A percentile compares a stretch with the other conserved stretches of the same genome.
phyloP scores from a whole-genome alignment of 2,797 vertebrate species.

The Ficedula albicollis region DNA sequence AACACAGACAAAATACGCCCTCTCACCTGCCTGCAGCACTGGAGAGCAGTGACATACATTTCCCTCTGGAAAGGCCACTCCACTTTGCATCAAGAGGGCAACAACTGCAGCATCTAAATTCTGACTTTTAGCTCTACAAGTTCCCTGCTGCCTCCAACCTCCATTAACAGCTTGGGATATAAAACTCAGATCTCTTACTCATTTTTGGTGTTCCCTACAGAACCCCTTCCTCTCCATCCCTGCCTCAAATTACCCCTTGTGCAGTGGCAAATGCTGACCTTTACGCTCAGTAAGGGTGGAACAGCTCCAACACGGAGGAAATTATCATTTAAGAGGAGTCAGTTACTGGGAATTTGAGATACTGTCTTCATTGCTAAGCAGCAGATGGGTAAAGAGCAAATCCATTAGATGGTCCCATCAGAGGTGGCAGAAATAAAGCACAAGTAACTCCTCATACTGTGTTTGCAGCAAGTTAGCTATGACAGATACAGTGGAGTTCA shows the following conservation, averaged over 20 bases:
- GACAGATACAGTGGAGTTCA: not conserved
- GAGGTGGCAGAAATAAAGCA: not conserved
- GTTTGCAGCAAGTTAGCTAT: not conserved
- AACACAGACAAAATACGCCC: not conserved
- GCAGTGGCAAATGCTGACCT: not conserved
- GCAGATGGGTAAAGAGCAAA: not conserved
- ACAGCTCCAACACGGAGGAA: not conserved
- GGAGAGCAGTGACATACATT: not conserved
- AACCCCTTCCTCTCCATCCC: not conserved
- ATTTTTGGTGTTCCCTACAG: not conserved
- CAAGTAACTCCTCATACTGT: not conserved
- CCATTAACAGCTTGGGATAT: not conserved
- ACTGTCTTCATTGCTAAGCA: not conserved
- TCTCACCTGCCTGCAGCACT: accelerated
- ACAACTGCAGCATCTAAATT: not conserved
- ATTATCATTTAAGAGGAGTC: not conserved
- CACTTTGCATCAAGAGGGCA: not conserved
- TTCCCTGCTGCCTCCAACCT: not conserved
- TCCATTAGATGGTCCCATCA: not conserved
- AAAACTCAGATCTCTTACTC: not conserved
- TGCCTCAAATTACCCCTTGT: not conserved
- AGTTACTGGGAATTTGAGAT: not conserved
- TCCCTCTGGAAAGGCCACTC: not conserved
- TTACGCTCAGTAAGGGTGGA: not conserved
- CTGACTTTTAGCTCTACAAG: not conserved